These are phyloP conservation scores for Megamerina dolium DNA, from an alignment of 2,888 invertebrate species.

Conservation along the genomic window DNA sequence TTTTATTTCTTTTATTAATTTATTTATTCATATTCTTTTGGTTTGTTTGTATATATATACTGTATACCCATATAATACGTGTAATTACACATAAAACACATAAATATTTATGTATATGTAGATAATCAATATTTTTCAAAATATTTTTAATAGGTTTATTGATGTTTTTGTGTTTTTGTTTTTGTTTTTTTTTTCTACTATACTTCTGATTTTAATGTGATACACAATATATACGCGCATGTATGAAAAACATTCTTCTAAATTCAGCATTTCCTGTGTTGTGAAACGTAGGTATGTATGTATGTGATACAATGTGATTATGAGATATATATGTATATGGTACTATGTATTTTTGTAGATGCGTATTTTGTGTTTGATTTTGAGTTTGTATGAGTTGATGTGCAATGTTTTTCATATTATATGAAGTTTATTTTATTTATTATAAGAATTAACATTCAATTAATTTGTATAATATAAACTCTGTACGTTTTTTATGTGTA, in stretches of 20 bases:
- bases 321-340: conserved; percentile 9
- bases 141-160: conserved; percentile 18
- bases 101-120: conserved; percentile 15
- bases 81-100: conserved; percentile 29
- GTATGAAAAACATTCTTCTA: neutral
- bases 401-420: conserved; percentile 2
- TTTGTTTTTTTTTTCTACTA: conserved; percentile 26
- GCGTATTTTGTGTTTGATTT: conserved; percentile 2
- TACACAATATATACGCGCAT: neutral
- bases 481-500: too few species aligned
- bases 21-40: conserved; percentile 6
- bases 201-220: too few species aligned
- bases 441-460: too few species aligned
- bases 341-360: neutral
- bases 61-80: conserved; percentile 11
- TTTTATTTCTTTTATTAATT: conserved; percentile 10
- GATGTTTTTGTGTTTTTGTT: conserved; percentile 8
- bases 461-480: too few species aligned
- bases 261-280: neutral
- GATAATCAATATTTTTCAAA: conserved; percentile 17
- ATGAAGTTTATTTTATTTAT: neutral
- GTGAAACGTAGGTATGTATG: conserved; percentile 4
- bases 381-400: conserved; percentile 1
- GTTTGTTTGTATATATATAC: conserved; percentile 10
- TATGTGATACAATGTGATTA: too few species aligned